phyloP scores from a whole-genome alignment of 2,797 vertebrate species.

The Molothrus aeneus region DNA sequence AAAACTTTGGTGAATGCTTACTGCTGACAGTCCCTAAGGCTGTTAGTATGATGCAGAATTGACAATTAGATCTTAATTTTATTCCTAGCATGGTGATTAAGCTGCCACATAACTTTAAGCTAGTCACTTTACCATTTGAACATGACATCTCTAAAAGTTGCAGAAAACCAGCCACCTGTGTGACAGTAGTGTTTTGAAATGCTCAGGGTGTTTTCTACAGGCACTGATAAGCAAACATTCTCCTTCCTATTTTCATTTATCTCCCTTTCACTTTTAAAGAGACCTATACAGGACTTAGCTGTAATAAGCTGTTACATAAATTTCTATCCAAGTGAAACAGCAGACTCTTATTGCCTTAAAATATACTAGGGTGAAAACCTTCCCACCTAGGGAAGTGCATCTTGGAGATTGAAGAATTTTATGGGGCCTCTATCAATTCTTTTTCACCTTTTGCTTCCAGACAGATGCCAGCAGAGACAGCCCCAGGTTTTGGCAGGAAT shows the following conservation, averaged over 20 bases:
- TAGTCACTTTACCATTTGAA: not conserved
- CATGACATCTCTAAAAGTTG: not conserved
- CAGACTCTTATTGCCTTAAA: not conserved
- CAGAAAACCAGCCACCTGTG: not conserved
- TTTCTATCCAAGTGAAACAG: not conserved
- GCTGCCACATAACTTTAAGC: not conserved
- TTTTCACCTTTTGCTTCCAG: not conserved
- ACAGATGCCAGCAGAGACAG: not conserved
- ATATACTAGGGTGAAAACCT: not conserved
- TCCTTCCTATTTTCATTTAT: not conserved
- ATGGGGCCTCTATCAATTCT: not conserved
- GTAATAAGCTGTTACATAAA: not conserved
- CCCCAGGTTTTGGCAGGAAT: not conserved
- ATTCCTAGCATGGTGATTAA: not conserved
- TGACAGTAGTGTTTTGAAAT: not conserved
- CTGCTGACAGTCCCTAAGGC: not conserved
- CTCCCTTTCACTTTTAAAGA: not conserved
- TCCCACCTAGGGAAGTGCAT: not conserved
- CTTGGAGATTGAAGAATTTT: not conserved
- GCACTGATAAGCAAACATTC: not conserved
- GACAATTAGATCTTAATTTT: not conserved
- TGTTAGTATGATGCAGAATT: not conserved
- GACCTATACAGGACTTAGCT: not conserved
- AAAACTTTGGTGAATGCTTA: not conserved
- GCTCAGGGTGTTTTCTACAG: not conserved